A percentile compares a stretch with the other conserved stretches of the same genome.
Evolutionary conservation across 2,888 invertebrate species (phyloP).

Genomic region (Mesochorus sp.): DNA sequence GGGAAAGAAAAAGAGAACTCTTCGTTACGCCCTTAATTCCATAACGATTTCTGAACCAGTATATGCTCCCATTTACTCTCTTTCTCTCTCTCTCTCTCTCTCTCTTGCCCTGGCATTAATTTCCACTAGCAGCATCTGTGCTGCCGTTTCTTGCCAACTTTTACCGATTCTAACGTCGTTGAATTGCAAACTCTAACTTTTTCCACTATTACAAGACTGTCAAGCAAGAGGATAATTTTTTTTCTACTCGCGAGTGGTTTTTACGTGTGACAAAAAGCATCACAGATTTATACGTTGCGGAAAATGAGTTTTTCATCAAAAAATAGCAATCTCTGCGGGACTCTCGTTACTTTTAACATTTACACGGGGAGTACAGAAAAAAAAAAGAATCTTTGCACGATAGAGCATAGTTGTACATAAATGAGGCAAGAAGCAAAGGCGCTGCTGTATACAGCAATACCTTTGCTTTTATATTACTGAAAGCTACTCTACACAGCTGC

Average conservation of each 20-base stretch:
- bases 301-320: slow-evolving; percentile 53
- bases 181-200: slow-evolving; percentile 48
- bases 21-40: slow-evolving; percentile 61
- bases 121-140: slow-evolving; percentile 28
- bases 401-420: neutral
- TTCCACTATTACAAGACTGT: slow-evolving; percentile 19
- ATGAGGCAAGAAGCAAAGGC: neutral
- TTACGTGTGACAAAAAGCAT: neutral
- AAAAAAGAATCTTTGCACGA: neutral
- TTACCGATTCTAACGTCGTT: slow-evolving; percentile 47
- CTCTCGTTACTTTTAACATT: neutral
- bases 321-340: slow-evolving; percentile 26
- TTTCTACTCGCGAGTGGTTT: slow-evolving; percentile 11
- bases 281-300: neutral
- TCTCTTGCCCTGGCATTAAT: slow-evolving; percentile 51
- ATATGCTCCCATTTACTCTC: no score
- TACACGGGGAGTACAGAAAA: neutral
- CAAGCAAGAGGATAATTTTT: slow-evolving; percentile 12
- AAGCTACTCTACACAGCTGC: no score
- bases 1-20: slow-evolving; percentile 10
- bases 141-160: slow-evolving; percentile 39
- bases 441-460: no score
- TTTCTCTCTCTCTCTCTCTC: no score
- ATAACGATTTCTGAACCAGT: slow-evolving; percentile 57
- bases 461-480: no score